Base-by-base conservation (phyloP, 92 coral and sea anemone species). In the Epizoanthus rinbou region DNA sequence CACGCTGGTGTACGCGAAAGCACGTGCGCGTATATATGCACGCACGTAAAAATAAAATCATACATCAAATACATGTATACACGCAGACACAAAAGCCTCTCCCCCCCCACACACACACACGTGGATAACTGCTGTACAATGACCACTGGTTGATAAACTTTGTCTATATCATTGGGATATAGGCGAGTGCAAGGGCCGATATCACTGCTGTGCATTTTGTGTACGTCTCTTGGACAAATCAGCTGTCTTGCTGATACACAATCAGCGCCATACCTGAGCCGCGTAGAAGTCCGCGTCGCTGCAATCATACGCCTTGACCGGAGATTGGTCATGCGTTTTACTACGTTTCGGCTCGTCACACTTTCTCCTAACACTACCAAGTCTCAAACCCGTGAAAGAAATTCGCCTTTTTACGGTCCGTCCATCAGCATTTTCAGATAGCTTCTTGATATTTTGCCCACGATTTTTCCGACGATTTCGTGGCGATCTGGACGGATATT, bases 401-500 rank as follows among this genome's bases (percentile, higher is more conserved):
- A 78, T 41, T 41, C 82, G 59, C n/a, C 82, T 60, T 78, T 78
- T 78, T 22, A 78, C 23, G 22, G 21, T 78, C 13, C 82, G 69
- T 10, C 62, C 72, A 10, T 19, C 66, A 5, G 9, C 14, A 45
- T 41, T 60, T 43, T 56, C 57, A 16, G 72, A 78, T 33, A 59
- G 16, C 28, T 56, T n/a, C 9, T 21, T 35, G 22, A 62, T 21
- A 62, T 78, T 60, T 5, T 78, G 54, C 28, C 6, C 24, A 21
- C 72, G 72, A 65, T 1, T 58, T 59, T 39, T 78, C 28, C 18
- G 56, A 23, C 56, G 82, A 41, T 15, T 14, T 60, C 82, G 82
- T 4, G 82, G 82, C 31, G 82, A 78, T 23, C 72, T 78, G 2
- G 82, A 69, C 45, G 82, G 82, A 63, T 60, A 78, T 41, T 63